These are phyloP conservation scores for Dolichopus griseipennis DNA, from an alignment of 2,888 invertebrate genomes.

Conservation along the genomic window DNA sequence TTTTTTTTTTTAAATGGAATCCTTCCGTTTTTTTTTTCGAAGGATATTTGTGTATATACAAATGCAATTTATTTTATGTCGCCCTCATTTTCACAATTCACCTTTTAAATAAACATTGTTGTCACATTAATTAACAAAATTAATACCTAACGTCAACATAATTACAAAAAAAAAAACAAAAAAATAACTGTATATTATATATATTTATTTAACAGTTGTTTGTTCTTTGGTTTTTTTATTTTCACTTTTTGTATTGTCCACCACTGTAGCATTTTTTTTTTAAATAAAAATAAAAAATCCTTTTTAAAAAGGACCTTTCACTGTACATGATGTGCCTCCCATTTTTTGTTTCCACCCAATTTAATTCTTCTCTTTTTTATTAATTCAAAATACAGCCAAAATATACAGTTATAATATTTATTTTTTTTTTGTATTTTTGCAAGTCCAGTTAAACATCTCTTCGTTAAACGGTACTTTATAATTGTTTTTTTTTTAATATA, in stretches of 20 bases:
- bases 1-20: neutral
- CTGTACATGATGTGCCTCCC: neutral
- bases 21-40: neutral
- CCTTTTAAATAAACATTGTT: constrained; percentile 1
- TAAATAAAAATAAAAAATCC: no score
- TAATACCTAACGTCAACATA: neutral
- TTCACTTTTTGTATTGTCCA: neutral
- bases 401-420: neutral
- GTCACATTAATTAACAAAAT: constrained; percentile 6
- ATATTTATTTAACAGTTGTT: no score
- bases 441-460: neutral
- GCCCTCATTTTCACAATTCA: no score
- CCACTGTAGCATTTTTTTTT: no score
- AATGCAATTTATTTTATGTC: no score
- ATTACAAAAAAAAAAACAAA: no score
- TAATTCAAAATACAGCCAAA: neutral
- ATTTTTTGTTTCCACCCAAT: neutral
- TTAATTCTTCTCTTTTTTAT: neutral
- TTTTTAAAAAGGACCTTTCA: no score
- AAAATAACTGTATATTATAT: no score
- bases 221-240: neutral
- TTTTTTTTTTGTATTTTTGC: neutral
- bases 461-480: no score
- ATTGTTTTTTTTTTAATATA: neutral
- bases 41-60: no score